Percentiles rank a stretch among this genome's conserved stretches.
Evolutionary conservation across 2,888 invertebrate genomes (phyloP).

Genomic region (Pyrochroa serraticornis): DNA sequence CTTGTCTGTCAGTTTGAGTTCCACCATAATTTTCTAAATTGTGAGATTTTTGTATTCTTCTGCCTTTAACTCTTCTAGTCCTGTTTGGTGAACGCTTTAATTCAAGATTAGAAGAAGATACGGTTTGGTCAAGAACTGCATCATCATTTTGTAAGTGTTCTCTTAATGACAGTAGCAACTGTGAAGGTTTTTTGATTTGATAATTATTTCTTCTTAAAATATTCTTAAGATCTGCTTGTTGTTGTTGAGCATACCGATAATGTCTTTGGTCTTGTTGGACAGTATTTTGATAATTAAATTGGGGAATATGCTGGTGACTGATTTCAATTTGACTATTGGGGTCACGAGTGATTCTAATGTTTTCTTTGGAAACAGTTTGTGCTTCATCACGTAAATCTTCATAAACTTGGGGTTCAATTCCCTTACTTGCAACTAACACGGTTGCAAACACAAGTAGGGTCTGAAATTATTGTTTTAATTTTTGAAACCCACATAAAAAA

Average conservation of each 20-base stretch:
- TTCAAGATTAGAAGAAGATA: background rate
- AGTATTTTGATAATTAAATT: conserved; percentile 43
- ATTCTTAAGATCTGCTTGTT: conserved; percentile 40
- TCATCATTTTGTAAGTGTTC: background rate
- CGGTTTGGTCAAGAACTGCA: background rate
- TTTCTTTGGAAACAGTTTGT: conserved; percentile 25
- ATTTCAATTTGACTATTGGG: conserved; percentile 18
- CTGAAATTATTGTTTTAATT: background rate
- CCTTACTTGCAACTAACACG: background rate
- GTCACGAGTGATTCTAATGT: conserved; percentile 28
- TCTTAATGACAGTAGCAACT: background rate
- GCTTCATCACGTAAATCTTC: conserved; percentile 37
- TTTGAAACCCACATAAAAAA: background rate
- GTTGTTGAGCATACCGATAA: conserved; percentile 50
- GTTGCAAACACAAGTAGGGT: background rate
- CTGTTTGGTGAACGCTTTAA: background rate
- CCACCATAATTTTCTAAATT: background rate
- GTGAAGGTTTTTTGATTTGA: background rate
- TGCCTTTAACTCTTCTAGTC: background rate
- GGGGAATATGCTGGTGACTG: conserved; percentile 32
- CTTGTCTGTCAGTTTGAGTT: conserved; percentile 26
- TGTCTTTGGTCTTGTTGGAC: conserved; percentile 49
- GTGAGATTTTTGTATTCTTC: background rate
- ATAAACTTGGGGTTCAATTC: conserved; percentile 39
- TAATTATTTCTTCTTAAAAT: conserved; percentile 8